Conservation (phyloP, 53 echinoderm and acorn worm genomes). For the Paelopatides confundens region DNA sequence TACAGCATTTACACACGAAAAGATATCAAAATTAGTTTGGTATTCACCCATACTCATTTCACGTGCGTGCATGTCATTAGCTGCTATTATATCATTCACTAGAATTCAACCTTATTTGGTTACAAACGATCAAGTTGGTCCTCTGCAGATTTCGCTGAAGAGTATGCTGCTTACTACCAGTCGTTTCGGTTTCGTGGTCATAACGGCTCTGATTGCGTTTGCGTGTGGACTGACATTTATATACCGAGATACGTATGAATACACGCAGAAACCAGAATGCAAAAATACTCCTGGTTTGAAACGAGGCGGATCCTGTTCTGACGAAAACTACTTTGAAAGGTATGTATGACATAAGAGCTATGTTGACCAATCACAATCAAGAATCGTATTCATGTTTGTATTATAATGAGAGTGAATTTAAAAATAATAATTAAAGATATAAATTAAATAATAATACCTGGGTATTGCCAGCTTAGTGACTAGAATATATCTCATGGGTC, state of each 20-base stretch:
- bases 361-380: no score
- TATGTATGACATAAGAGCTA: not conserved
- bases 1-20: not conserved
- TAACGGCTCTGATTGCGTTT: slow-evolving; percentile 74
- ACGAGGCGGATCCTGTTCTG: slow-evolving; percentile 25
- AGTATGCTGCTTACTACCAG: slow-evolving; percentile 81
- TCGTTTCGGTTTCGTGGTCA: slow-evolving; percentile 81
- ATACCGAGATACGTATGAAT: slow-evolving; percentile 58
- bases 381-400: no score
- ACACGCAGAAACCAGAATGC: not conserved
- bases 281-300: slow-evolving; percentile 18
- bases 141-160: slow-evolving; percentile 84
- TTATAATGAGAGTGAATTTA: no score
- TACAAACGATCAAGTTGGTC: slow-evolving; percentile 86
- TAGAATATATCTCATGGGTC: no score
- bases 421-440: no score
- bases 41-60: slow-evolving; percentile 75
- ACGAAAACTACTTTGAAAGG: slow-evolving; percentile 49
- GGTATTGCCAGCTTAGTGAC: no score
- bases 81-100: slow-evolving; percentile 71
- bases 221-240: slow-evolving; percentile 78
- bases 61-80: slow-evolving; percentile 73
- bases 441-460: no score
- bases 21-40: slow-evolving; percentile 58
- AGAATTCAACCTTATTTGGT: slow-evolving; percentile 78